Base-by-base conservation (phyloP, 2,888 invertebrate genomes). In the Amitus sp. region DNA sequence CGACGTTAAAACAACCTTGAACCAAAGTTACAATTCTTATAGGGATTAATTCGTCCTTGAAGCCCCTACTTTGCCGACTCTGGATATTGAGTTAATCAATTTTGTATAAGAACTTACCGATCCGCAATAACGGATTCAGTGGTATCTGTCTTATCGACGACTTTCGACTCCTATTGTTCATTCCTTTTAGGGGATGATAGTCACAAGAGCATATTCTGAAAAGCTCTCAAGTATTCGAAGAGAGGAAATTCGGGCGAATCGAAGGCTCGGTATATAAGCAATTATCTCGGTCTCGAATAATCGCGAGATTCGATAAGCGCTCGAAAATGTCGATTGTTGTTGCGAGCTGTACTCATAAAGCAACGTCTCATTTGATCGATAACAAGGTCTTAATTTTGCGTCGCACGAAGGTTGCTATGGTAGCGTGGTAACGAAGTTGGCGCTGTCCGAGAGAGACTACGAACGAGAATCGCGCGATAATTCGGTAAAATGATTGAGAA, bases 401-500 rank as follows among this genome's bases (percentile, higher is more conserved):
- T 59, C 56, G 45, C 50, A 47, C 50, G 39, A 37, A 27, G 48
- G 63, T 59, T 63, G 52, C 54, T 18, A 63, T 55, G 59, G 59
- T 30, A 56, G 55, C 55, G 42, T 28, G 45, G 52, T 63, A 63
- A 63, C 59, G 52, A 59, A 59, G 55, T 63, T 59, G 59, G 55
- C 42, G 39, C 43, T 46, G 52, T 50, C 49, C 34, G 43, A 45
- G 30, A 48, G 58, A 58, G 45, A 53, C 43, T 54, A 54, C 51
- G 57, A 54, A 54, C 52, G 58, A 58, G 51, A 45, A 54, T 46
- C 54, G 58, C 20, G 58, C 55, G 58, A 63, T 63, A 63, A 63
- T 63, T 63, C 52, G 58, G 58, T 63, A 63, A 63, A 63, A 63
- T 63, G 63, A 63, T 59, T 63, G 63, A 59, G 58, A 63, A 63